phyloP scores from a whole-genome alignment of 2,888 invertebrate species.

The Phania funesta region DNA sequence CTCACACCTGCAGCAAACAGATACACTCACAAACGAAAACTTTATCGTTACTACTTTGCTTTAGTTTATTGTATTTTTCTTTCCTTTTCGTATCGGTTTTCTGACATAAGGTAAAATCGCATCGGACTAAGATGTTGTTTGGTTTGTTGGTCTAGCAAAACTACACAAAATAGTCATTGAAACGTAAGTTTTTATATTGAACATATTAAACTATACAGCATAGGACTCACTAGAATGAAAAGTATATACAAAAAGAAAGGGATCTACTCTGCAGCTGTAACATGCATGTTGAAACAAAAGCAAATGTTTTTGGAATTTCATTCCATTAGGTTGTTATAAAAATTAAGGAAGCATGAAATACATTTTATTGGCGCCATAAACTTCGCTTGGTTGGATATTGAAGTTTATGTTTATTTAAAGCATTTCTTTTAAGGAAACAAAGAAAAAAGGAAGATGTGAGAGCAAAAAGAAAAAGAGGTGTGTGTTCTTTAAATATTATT shows the following conservation, averaged over 20 bases:
- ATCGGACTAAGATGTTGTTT: conserved; percentile 11
- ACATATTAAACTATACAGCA: conserved; percentile 6
- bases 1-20: neutral
- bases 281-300: conserved; percentile 8
- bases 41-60: no score
- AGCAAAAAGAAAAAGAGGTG: neutral
- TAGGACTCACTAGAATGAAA: neutral
- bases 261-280: neutral
- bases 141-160: conserved; percentile 27
- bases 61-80: neutral
- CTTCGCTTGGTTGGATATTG: conserved; percentile 79
- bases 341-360: conserved; percentile 81
- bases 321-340: conserved; percentile 75
- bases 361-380: conserved; percentile 80
- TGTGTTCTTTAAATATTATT: conserved; percentile 19
- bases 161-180: conserved; percentile 22
- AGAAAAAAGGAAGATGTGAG: neutral
- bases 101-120: conserved; percentile 6
- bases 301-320: conserved; percentile 59
- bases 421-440: conserved; percentile 6
- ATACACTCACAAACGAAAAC: no score
- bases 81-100: neutral
- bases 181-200: conserved; percentile 27
- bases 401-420: conserved; percentile 73
- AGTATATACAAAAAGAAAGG: no score